Percentiles rank a stretch among this genome's conserved stretches.
phyloP scores from a whole-genome alignment of 2,797 vertebrate species.

The Falco novaeseelandiae region DNA sequence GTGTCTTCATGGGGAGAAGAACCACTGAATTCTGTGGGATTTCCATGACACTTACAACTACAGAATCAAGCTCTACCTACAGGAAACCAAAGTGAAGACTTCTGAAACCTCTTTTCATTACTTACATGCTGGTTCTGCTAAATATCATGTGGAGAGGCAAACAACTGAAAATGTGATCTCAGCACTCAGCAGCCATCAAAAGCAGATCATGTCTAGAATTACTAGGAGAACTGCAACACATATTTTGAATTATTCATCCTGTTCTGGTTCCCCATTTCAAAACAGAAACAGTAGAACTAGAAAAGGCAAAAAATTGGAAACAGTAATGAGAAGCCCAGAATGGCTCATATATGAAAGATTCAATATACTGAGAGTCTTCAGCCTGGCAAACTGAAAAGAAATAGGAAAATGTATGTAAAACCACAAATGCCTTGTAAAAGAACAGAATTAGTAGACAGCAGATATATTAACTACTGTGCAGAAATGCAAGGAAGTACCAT shows the following conservation, averaged over 20 bases:
- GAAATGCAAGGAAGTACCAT: background rate
- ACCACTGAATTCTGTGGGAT: background rate
- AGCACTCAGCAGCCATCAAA: background rate
- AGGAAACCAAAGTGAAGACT: background rate
- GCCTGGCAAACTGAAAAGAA: background rate
- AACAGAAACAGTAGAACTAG: background rate
- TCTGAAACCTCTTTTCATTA: background rate
- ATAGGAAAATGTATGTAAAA: background rate
- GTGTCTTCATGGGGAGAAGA: background rate
- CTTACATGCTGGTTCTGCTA: background rate
- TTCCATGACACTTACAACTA: background rate
- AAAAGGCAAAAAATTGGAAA: background rate
- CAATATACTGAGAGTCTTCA: background rate
- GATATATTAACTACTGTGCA: background rate
- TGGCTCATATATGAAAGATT: background rate
- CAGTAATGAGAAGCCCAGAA: background rate
- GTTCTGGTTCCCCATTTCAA: slow-evolving; percentile 17
- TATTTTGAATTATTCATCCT: slow-evolving; percentile 48
- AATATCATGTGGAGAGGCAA: background rate
- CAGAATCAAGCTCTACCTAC: background rate
- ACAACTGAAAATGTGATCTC: background rate
- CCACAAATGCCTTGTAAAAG: background rate
- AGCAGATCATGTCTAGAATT: background rate
- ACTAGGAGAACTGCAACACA: background rate
- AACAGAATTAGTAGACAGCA: background rate